A percentile compares a stretch with the other conserved stretches of the same genome.
phyloP scores from a whole-genome alignment of 2,888 invertebrate species.

The Cinara cedri region DNA sequence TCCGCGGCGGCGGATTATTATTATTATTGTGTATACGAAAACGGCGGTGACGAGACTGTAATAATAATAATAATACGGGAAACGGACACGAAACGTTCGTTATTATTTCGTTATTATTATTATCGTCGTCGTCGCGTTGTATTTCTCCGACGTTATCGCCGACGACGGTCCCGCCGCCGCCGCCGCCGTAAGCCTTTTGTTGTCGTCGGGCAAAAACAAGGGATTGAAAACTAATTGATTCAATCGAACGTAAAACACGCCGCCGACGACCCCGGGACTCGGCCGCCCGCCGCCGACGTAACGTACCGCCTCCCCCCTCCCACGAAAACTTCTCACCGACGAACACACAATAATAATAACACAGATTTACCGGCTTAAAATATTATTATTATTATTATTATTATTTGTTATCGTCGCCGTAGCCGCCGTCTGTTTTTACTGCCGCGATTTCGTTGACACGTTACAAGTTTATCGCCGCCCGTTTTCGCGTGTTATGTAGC shows the following conservation, averaged over 20 bases:
- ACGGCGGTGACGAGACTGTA: conserved; percentile 1
- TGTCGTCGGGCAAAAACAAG: conserved; percentile 55
- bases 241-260: conserved; percentile 60
- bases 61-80: too few relatives aligned
- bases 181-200: conserved; percentile 49
- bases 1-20: background rate
- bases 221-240: conserved; percentile 60
- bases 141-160: too few relatives aligned
- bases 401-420: too few relatives aligned
- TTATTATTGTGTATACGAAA: background rate
- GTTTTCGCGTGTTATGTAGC: too few relatives aligned
- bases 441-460: too few relatives aligned
- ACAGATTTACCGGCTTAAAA: too few relatives aligned
- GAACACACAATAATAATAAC: too few relatives aligned
- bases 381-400: too few relatives aligned
- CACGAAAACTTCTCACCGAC: too few relatives aligned
- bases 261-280: conserved; percentile 21
- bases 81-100: conserved; percentile 43
- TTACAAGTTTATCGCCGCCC: too few relatives aligned
- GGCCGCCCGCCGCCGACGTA: background rate
- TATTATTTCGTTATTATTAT: conserved; percentile 44
- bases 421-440: too few relatives aligned
- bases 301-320: background rate
- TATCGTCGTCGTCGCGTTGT: background rate
- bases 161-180: background rate